Evolutionary conservation across 2,888 invertebrate species (phyloP).

Genomic region (Dolomedes plantarius): DNA sequence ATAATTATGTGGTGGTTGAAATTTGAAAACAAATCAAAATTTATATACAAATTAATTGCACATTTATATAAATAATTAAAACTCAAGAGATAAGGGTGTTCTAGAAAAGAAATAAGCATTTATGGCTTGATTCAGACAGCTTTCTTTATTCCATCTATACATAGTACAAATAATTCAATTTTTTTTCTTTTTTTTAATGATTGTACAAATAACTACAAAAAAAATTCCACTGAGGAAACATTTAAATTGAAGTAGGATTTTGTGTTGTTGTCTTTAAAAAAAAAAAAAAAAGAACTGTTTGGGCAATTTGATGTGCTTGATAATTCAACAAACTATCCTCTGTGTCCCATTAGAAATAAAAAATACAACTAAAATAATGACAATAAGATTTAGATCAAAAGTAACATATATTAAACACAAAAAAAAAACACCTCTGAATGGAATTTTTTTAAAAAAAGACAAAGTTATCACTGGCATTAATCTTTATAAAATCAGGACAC

Average conservation of each 20-base stretch:
- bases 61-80: too few species aligned
- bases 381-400: constrained; percentile 14
- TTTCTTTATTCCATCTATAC: constrained; percentile 73
- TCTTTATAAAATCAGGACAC: constrained; percentile 32
- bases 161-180: constrained; percentile 71
- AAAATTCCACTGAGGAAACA: constrained; percentile 59
- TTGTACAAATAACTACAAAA: constrained; percentile 72
- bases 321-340: constrained; percentile 56
- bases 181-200: constrained; percentile 59
- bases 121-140: constrained; percentile 71
- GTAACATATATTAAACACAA: constrained; percentile 13
- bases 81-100: too few species aligned
- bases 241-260: constrained; percentile 56
- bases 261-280: too few species aligned
- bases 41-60: too few species aligned
- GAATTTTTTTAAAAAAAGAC: background rate
- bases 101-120: too few species aligned
- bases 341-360: constrained; percentile 48
- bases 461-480: constrained; percentile 12
- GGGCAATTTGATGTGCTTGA: constrained; percentile 59
- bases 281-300: constrained; percentile 40
- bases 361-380: constrained; percentile 16
- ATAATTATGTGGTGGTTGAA: too few species aligned
- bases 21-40: too few species aligned
- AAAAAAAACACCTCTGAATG: constrained; percentile 21